Base-by-base conservation (phyloP, 1,140 invertebrate genomes). In the Pogonognathellus flavescens region DNA sequence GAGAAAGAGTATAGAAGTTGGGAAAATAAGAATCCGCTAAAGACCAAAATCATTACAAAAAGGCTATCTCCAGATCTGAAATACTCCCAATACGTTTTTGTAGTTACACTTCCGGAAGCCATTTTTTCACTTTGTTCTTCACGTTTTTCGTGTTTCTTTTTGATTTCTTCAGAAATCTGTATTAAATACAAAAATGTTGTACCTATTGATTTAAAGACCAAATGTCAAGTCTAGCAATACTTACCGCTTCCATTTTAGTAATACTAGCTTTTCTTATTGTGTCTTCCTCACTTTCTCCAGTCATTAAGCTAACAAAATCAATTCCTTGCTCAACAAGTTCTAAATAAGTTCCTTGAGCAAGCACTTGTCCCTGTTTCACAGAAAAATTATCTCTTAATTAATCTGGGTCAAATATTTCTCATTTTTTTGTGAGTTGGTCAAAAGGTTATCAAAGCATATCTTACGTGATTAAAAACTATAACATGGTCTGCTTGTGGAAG, bases 301-400 rank as follows among this genome's bases (percentile, higher is more conserved):
- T 62, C n/a, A 94, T 89, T 57, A 94, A 88, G 53, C 93, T 93
- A 0, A 93, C 93, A 88, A 95, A 95, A 88, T 94, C 93, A 82
- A 94, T 91, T 10, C 93, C 93, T 20, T 92, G 91, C 0, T 89
- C 91, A 22, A 92, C 89, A 7, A 95, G 90, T 86, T 93, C 91
- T 18, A 92, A 89, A 80, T 93, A 94, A 0, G 92, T 92, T 62
- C 93, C 94, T 90, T 93, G 90, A 5, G 91, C 91, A 50, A 91
- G 90, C 16, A 94, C 91, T 22, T 88, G 88, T 6, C 94, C 85
- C 85, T 66, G 31, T n/a, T 60, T n/a, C n/a, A 53, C 11, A 25
- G 0, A 6, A 53, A 52, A 20, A 41, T 8, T 4, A 76, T 10
- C n/a, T 50, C 14, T 11, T 13, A 2, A 41, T n/a, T n/a, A 76